Conservation (phyloP, 2,888 invertebrate species). For the Parascotia fuliginaria region DNA sequence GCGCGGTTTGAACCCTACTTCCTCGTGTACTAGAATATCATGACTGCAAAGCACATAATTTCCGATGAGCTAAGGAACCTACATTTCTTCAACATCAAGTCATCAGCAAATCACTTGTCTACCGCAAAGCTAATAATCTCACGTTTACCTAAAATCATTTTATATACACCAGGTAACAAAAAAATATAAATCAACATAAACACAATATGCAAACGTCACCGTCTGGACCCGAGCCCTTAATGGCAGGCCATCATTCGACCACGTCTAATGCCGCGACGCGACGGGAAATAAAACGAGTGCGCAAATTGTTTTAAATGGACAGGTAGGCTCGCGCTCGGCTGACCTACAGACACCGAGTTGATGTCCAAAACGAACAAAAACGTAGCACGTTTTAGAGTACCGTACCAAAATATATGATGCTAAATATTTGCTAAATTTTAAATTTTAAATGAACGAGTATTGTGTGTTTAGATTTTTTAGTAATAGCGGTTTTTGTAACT, state of each 20-base stretch:
- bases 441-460: constrained; percentile 4
- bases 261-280: constrained; percentile 66
- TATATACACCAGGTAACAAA: neutral
- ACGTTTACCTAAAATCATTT: no score
- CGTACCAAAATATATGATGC: constrained; percentile 17
- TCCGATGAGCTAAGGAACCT: no score
- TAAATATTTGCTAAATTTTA: constrained; percentile 3
- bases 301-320: constrained; percentile 84
- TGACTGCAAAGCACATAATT: no score
- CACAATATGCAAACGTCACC: constrained; percentile 51
- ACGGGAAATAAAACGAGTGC: constrained; percentile 66
- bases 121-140: no score
- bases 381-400: constrained; percentile 49
- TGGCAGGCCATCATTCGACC: constrained; percentile 65
- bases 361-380: constrained; percentile 67
- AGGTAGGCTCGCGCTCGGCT: constrained; percentile 76
- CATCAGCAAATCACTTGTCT: no score
- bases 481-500: neutral
- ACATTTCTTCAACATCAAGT: no score
- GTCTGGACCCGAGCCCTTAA: constrained; percentile 50
- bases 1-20: no score
- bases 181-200: constrained; percentile 13
- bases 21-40: no score
- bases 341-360: constrained; percentile 78
- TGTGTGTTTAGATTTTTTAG: constrained; percentile 2